A percentile compares a stretch with the other conserved stretches of the same genome.
Evolutionary conservation across 2,113 vertebrate genomes (phyloP).

Genomic region (Terrapene triunguis): DNA sequence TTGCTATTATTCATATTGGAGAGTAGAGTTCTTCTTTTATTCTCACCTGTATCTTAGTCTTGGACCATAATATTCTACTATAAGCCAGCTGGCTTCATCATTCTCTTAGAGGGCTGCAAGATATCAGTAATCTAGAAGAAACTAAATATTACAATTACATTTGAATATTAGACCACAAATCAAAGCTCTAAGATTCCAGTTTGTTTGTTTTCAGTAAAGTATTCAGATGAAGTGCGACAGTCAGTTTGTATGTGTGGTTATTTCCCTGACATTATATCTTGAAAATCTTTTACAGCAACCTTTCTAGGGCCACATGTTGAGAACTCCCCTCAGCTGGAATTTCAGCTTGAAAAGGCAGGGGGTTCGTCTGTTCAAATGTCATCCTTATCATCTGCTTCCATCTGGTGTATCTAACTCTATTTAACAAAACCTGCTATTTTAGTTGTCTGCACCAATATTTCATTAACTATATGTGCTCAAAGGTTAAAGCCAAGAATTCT

Average conservation of each 20-base stretch:
- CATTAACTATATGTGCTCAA: neutral
- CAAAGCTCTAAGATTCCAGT: neutral
- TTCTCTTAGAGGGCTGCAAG: accelerated
- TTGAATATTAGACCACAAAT: neutral
- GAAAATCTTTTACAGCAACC: neutral
- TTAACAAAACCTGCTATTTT: too few relatives aligned
- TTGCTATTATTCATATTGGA: neutral
- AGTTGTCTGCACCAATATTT: too few relatives aligned
- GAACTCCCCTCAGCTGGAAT: too few relatives aligned
- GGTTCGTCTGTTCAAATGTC: too few relatives aligned
- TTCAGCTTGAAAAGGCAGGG: too few relatives aligned
- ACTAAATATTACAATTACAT: neutral
- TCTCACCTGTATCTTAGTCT: neutral
- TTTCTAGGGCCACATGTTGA: neutral
- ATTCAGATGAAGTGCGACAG: neutral
- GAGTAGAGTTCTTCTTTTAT: neutral
- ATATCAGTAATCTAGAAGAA: neutral
- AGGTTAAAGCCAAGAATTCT: neutral
- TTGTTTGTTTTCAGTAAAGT: neutral
- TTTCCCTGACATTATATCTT: neutral
- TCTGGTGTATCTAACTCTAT: too few relatives aligned
- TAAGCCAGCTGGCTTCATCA: neutral
- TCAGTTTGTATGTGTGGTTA: neutral
- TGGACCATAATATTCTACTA: neutral
- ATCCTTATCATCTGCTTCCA: too few relatives aligned